Conservation (phyloP, 1,140 invertebrate species). For the Cyphomyrmex costatus region DNA sequence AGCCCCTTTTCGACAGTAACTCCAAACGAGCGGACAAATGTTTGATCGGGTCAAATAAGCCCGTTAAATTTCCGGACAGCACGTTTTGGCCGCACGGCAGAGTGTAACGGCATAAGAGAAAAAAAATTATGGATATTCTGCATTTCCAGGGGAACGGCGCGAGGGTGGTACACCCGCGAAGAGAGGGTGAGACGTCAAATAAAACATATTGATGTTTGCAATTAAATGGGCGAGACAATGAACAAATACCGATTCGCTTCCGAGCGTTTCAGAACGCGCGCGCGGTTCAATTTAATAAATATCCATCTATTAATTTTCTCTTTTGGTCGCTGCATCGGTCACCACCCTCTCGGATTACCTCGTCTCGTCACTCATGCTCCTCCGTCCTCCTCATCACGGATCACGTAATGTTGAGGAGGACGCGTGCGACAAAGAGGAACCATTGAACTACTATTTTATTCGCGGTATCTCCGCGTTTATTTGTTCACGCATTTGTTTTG, state of each 20-base stretch:
- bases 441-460: slow-evolving; percentile 78
- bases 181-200: slow-evolving; percentile 76
- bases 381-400: slow-evolving; percentile 11
- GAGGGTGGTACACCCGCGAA: background rate
- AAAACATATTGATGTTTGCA: slow-evolving; percentile 85
- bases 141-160: slow-evolving; percentile 10
- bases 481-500: slow-evolving; percentile 78
- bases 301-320: slow-evolving; percentile 81
- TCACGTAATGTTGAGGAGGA: slow-evolving; percentile 1
- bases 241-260: slow-evolving; percentile 82
- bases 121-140: slow-evolving; percentile 54
- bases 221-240: slow-evolving; percentile 84
- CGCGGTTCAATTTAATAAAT: slow-evolving; percentile 83
- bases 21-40: slow-evolving; percentile 75
- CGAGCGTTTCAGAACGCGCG: slow-evolving; percentile 25
- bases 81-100: slow-evolving; percentile 60
- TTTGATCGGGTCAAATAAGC: slow-evolving; percentile 77
- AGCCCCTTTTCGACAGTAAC: slow-evolving; percentile 60
- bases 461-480: slow-evolving; percentile 69
- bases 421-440: background rate
- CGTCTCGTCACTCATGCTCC: background rate
- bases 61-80: slow-evolving; percentile 75
- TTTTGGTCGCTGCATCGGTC: slow-evolving; percentile 41
- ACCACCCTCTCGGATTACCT: slow-evolving; percentile 57
- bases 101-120: background rate